Percentiles rank a stretch among this genome's conserved stretches.
Conservation (phyloP, 2,113 vertebrate genomes). For the Melierax canorus region DNA sequence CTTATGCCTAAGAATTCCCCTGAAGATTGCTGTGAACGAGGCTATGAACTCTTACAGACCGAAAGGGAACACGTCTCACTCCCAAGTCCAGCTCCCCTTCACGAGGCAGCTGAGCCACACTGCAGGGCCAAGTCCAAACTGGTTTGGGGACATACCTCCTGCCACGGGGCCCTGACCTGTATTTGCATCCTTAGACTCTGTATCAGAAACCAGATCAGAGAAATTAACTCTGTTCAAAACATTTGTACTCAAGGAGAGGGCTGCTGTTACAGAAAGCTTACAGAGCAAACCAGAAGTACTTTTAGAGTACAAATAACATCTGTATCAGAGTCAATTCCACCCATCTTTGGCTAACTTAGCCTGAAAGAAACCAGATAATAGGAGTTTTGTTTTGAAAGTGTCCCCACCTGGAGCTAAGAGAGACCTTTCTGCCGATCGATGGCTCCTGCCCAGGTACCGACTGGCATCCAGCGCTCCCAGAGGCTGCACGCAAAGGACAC, state of each 20-base stretch:
- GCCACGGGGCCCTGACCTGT: background rate
- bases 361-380: background rate
- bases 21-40: accelerated
- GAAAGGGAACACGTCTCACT: accelerated
- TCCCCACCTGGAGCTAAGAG: background rate
- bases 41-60: accelerated
- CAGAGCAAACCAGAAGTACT: background rate
- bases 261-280: background rate
- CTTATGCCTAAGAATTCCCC: background rate
- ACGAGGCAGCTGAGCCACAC: background rate
- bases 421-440: background rate
- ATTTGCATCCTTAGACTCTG: background rate
- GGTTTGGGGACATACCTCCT: background rate
- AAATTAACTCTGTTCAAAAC: background rate
- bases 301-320: background rate
- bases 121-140: accelerated
- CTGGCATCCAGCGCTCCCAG: background rate
- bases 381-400: background rate
- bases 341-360: background rate
- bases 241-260: background rate
- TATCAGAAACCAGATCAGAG: background rate
- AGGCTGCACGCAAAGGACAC: accelerated
- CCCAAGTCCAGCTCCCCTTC: background rate
- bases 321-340: background rate
- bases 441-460: background rate